phyloP scores from a whole-genome alignment of 2,888 invertebrate species.

The Drosophila colorata region DNA sequence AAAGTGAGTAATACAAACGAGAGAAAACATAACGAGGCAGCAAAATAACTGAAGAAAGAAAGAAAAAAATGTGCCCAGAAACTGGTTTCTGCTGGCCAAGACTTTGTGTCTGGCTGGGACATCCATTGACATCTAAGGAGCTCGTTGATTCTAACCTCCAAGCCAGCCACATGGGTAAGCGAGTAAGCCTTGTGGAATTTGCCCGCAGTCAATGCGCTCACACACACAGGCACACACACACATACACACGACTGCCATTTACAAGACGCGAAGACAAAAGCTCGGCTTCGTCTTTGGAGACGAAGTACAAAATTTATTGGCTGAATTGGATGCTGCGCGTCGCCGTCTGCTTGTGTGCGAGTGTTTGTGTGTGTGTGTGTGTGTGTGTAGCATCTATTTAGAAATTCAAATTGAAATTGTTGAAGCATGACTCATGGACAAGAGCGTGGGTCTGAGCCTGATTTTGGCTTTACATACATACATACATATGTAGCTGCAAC shows the following conservation, averaged over 20 bases:
- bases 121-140: conserved; percentile 70
- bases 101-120: conserved; percentile 59
- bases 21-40: not conserved
- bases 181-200: conserved; percentile 65
- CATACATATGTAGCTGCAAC: conserved; percentile 20
- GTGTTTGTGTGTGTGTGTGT: conserved; percentile 27
- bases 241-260: conserved; percentile 38
- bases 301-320: conserved; percentile 73
- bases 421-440: conserved; percentile 67
- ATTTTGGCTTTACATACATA: too few species aligned
- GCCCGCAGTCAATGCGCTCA: conserved; percentile 58
- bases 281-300: conserved; percentile 60
- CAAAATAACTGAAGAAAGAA: not conserved
- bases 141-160: conserved; percentile 63
- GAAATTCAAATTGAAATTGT: conserved; percentile 77
- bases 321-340: conserved; percentile 77
- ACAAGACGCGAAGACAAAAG: conserved; percentile 62
- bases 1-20: conserved; percentile 53
- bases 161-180: conserved; percentile 67
- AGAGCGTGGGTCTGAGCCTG: conserved; percentile 56
- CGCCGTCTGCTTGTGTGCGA: conserved; percentile 22
- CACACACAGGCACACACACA: conserved; percentile 22
- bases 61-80: conserved; percentile 53
- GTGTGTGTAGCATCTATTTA: conserved; percentile 68
- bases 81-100: conserved; percentile 69